Conservation (phyloP, 2,113 vertebrate species). For the Heterocephalus glaber region DNA sequence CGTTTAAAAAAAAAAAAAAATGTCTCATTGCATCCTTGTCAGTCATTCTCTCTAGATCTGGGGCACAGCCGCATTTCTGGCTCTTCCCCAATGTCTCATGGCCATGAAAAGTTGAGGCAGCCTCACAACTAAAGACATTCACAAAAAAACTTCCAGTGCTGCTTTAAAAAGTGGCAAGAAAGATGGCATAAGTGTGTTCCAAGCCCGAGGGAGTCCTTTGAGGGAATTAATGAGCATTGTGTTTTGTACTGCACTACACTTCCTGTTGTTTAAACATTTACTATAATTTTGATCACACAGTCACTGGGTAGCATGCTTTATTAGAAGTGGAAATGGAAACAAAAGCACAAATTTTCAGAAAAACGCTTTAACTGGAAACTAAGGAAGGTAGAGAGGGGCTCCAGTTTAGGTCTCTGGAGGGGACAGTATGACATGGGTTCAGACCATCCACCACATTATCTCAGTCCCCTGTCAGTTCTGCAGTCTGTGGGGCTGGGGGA, state of each 20-base stretch:
- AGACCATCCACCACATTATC: neutral
- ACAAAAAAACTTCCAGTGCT: neutral
- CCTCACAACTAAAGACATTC: neutral
- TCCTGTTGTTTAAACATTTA: neutral
- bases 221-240: neutral
- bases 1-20: too few species aligned
- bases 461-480: neutral
- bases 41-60: neutral
- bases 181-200: neutral
- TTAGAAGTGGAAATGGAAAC: neutral
- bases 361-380: neutral
- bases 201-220: neutral
- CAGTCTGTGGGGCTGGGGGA: neutral
- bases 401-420: neutral
- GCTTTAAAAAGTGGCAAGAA: neutral
- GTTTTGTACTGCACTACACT: neutral
- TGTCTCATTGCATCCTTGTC: neutral
- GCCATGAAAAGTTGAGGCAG: neutral
- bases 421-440: neutral
- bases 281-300: neutral
- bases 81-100: neutral
- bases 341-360: neutral
- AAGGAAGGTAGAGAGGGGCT: neutral
- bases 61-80: neutral
- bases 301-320: neutral